These are phyloP conservation scores for Amazona vittata DNA, from an alignment of 2,113 vertebrate species.

Conservation along the genomic window DNA sequence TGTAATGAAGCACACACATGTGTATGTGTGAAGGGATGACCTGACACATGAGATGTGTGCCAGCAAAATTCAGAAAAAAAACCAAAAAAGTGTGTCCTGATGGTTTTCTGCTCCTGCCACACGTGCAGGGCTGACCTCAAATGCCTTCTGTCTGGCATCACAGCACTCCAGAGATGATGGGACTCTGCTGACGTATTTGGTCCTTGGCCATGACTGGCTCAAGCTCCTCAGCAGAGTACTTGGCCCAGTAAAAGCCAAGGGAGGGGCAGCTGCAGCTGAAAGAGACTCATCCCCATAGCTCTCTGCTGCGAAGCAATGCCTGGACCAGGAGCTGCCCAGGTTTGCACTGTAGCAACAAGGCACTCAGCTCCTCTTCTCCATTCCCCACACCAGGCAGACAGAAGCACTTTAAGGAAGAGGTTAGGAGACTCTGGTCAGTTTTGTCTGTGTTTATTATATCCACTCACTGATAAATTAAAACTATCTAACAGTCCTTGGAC, in stretches of 20 bases:
- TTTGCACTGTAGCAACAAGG: neutral
- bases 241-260: neutral
- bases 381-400: neutral
- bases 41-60: neutral
- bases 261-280: neutral
- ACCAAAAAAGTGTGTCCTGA: neutral
- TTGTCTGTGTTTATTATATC: neutral
- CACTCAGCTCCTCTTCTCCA: neutral
- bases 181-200: neutral
- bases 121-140: neutral
- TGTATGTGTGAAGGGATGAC: neutral
- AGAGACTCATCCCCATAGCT: neutral
- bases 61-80: neutral
- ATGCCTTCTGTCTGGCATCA: conserved; percentile 55
- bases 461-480: neutral
- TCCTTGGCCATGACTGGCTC: neutral
- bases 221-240: neutral
- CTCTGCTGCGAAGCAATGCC: neutral
- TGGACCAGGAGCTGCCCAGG: neutral
- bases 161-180: neutral
- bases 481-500: neutral
- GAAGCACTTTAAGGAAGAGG: neutral
- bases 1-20: conserved; percentile 39
- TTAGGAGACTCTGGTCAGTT: neutral
- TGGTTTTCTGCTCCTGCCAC: conserved; percentile 9